Evolutionary conservation across 2,888 invertebrate species (phyloP).

Genomic region (Cataglyphis albicans): DNA sequence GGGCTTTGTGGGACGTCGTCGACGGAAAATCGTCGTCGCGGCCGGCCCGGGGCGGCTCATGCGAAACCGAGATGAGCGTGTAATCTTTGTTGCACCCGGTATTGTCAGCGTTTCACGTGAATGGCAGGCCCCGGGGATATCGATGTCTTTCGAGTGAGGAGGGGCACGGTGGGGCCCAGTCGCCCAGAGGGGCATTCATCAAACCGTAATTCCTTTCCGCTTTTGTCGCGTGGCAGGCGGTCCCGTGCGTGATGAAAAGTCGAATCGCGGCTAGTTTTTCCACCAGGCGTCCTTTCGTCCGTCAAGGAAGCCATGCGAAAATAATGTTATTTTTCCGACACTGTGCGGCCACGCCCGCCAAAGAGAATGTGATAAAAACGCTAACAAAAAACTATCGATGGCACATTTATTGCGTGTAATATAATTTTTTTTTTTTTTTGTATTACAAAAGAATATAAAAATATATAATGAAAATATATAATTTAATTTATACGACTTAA

Average conservation of each 20-base stretch:
- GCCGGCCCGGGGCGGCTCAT: constrained; percentile 71
- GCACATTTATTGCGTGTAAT: background rate
- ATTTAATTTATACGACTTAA: background rate
- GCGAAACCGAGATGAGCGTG: constrained; percentile 80
- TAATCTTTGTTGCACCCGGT: constrained; percentile 76
- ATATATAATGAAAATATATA: background rate
- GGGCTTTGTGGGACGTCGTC: constrained; percentile 60
- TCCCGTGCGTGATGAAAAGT: constrained; percentile 59
- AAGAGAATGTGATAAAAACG: constrained; percentile 27
- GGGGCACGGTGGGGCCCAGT: background rate
- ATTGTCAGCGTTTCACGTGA: constrained; percentile 62
- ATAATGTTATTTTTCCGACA: constrained; percentile 24
- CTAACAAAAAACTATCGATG: background rate
- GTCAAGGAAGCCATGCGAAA: constrained; percentile 16
- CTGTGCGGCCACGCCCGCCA: constrained; percentile 30
- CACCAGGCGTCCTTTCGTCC: background rate
- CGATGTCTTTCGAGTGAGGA: constrained; percentile 52
- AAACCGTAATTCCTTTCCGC: constrained; percentile 67
- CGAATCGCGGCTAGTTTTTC: constrained; percentile 41
- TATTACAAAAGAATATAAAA: constrained; percentile 8
- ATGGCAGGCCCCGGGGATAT: constrained; percentile 47
- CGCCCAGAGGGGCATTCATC: constrained; percentile 66
- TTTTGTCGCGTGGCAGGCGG: constrained; percentile 64
- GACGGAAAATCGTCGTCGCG: constrained; percentile 71
- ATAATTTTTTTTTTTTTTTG: no score